Evolutionary conservation across 1,140 invertebrate genomes (phyloP), one percentile per base, ranked within the genome.

Genomic region (Drosophila novamexicana): DNA sequence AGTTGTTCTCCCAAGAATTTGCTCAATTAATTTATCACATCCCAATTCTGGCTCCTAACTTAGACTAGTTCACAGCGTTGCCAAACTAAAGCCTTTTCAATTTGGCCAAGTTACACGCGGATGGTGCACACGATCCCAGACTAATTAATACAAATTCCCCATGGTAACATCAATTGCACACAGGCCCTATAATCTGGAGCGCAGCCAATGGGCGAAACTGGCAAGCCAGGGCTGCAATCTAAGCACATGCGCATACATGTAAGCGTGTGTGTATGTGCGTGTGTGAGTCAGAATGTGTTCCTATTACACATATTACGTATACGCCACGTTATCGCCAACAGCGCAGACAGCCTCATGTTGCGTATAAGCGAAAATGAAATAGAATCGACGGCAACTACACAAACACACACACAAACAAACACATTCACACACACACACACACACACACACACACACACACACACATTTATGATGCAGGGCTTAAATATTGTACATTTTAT

Each of bases 401-500:
- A 56, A 69, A 59, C n/a, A 49, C 73, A 56, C 16, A 49, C 56
- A 47, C 37, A 42, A 37, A 44, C 37, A 42, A 47, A 37, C 12
- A 45, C 40, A 34, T 14, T 29, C 45, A 44, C 37, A 42, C 54
- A 37, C 14, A 45, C 40, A 34, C 18, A 1, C 1, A 14, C 14
- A 14, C 14, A 14, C 69, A 72, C 8, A 22, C 1, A 14, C 14
- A 14, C 14, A 14, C 69, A 72, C 8, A 22, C 37, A 42, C 54
- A 37, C 14, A 45, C 40, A 34, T 14, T 29, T 44, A 72, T 74
- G 73, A 32, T 63, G 66, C 58, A 54, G 63, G 69, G 71, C 82
- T 78, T 81, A 66, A 86, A 81, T 81, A 81, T 85, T 85, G 54
- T 86, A 63, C 54, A 58, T 86, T 76, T 86, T 86, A 85, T 85